Percentiles rank a stretch among this genome's conserved stretches.
Evolutionary conservation across 1,140 invertebrate genomes (phyloP).

Genomic region (Neoseiulus cucumeris): DNA sequence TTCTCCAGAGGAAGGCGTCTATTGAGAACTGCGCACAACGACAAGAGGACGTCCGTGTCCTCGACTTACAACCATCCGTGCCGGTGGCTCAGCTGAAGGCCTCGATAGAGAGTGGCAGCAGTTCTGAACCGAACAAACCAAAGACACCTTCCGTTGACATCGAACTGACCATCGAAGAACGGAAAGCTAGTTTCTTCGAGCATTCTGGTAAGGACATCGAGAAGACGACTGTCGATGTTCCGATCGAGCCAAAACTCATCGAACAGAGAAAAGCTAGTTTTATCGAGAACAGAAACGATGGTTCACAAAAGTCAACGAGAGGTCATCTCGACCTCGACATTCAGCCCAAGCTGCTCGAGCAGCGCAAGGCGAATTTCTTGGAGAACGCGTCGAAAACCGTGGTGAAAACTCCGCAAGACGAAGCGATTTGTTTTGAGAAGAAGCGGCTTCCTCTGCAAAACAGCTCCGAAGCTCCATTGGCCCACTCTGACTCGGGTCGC

Average conservation of each 20-base stretch:
- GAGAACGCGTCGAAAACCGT: constrained; percentile 2
- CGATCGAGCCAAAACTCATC: constrained; percentile 1
- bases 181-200: constrained; percentile 3
- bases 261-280: constrained; percentile 1
- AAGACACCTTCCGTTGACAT: constrained; percentile 6
- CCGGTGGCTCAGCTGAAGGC: constrained; percentile 4
- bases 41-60: not conserved
- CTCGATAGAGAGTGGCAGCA: not conserved
- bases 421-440: too few species aligned
- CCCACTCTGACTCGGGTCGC: not conserved
- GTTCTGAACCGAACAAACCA: not conserved
- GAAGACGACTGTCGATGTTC: not conserved
- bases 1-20: not conserved
- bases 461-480: not conserved
- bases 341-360: constrained; percentile 2
- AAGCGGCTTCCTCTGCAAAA: not conserved
- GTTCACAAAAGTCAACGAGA: not conserved
- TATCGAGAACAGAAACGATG: not conserved
- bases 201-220: not conserved
- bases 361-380: not conserved
- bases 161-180: not conserved
- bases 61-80: not conserved
- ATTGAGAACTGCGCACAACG: not conserved
- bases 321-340: not conserved
- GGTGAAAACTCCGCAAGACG: not conserved